These are phyloP conservation scores for Delichon dasypus DNA, from an alignment of 2,797 vertebrate genomes.

Conservation along the genomic window DNA sequence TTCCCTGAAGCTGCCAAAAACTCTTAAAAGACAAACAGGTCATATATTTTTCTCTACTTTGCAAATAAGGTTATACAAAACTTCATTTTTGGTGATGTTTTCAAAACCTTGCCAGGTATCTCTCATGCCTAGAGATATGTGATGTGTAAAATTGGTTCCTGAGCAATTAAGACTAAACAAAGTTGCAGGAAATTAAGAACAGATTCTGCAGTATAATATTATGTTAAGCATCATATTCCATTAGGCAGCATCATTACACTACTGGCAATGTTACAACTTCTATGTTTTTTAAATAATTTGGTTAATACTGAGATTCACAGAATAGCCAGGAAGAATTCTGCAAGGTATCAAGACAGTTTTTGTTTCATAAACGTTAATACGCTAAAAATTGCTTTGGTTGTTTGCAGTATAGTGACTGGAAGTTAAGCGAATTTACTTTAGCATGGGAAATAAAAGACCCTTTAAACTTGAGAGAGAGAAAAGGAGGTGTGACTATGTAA, in stretches of 20 bases:
- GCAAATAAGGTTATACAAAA: not conserved
- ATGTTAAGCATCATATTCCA: not conserved
- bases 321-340: not conserved
- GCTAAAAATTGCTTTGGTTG: not conserved
- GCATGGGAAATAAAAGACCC: not conserved
- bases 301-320: not conserved
- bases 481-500: not conserved
- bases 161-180: not conserved
- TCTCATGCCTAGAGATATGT: not conserved
- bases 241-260: not conserved
- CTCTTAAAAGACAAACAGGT: not conserved
- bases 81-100: not conserved
- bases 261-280: not conserved
- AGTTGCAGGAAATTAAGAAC: not conserved
- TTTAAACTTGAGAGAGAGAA: not conserved
- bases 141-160: not conserved
- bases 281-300: not conserved
- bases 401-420: not conserved
- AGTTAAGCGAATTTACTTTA: not conserved
- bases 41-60: not conserved
- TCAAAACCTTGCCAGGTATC: not conserved
- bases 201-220: not conserved
- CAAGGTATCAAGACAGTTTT: not conserved
- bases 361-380: conserved; percentile 4
- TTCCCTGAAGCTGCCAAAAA: not conserved